Percentiles rank a stretch among this genome's conserved stretches.
Evolutionary conservation across 1,140 invertebrate genomes (phyloP).

Genomic region (Eumaeus atala): DNA sequence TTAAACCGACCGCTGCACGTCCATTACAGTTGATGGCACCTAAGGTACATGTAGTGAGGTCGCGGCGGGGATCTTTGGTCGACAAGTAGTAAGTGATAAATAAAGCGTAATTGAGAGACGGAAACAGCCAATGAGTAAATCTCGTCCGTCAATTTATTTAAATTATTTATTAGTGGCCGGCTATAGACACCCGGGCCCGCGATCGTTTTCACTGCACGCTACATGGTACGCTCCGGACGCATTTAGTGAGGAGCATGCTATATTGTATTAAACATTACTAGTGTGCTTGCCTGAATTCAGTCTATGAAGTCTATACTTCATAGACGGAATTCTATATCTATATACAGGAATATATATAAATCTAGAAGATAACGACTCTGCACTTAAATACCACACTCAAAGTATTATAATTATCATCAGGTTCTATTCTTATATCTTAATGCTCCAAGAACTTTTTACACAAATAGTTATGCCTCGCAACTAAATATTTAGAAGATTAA

Average conservation of each 20-base stretch:
- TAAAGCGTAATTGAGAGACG: conserved; percentile 71
- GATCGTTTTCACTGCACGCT: conserved; percentile 62
- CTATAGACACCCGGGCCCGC: conserved; percentile 65
- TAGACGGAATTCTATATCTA: no score
- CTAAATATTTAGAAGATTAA: no score
- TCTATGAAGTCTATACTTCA: no score
- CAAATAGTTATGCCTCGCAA: no score
- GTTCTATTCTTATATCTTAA: no score
- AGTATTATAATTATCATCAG: no score
- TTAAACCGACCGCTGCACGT: conserved; percentile 3
- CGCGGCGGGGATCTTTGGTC: conserved; percentile 39
- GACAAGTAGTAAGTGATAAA: conserved; percentile 69
- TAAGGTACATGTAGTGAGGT: conserved; percentile 18
- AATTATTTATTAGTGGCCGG: conserved; percentile 72
- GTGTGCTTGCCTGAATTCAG: no score
- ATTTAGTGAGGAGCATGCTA: conserved; percentile 27
- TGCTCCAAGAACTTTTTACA: no score
- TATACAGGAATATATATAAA: no score
- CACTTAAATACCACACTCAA: no score
- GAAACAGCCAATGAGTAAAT: conserved; percentile 73
- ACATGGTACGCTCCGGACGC: conserved; percentile 56
- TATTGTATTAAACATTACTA: neutral
- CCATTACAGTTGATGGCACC: conserved; percentile 7
- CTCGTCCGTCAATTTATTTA: conserved; percentile 74
- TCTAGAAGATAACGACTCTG: no score